Base-by-base conservation (phyloP, 2,797 vertebrate species). In the Fundulus diaphanus region DNA sequence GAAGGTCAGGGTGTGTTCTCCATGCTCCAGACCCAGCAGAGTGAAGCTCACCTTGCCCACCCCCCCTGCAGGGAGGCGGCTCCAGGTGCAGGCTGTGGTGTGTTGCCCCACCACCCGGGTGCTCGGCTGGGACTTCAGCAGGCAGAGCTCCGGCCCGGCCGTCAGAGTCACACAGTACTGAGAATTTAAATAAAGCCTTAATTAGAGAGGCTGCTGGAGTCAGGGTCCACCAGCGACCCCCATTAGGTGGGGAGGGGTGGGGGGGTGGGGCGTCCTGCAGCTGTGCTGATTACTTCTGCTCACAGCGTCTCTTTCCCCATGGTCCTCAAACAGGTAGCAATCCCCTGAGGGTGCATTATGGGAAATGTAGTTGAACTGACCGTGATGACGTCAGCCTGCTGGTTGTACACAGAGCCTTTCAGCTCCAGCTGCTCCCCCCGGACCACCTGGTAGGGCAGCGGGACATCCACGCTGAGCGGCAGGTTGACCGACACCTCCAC, bases 1-100 rank as follows among this genome's bases (percentile, higher is more conserved):
- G 42, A 99, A 98, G 87, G 88, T 97, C 84, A 99, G 85, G 0
- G 79, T 90, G 90, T 98, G 97, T 22, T 95, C 91, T 3, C 97
- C 97, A 0, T 93, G 20, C 77, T 97, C 94, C 90, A 99, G 85
- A 0, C 96, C 97, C 84, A 99, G 93, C 40, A 99, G 81, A 3
- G 82, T 96, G 87, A 97, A 97, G 1, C 68, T 83, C 42, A 97
- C 89, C 0, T 72, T 16, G 0, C 70, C 77, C 2, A 90, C 95
- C 0, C 91, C 94, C 0, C 48, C 74, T 0, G 81, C 87, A 0
- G 76, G 6, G 2, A 98, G 63, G 0, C 0, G 0, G 0, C 0
- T 76, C 37, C 37, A 81, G 24, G 0, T n/a, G 78, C 94, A 91
- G 56, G 56, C 13, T 1, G 93, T 93, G 2, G 54, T 9, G 4